Evolutionary conservation across 1,140 invertebrate species (phyloP).

Genomic region (Nasonia vitripennis): DNA sequence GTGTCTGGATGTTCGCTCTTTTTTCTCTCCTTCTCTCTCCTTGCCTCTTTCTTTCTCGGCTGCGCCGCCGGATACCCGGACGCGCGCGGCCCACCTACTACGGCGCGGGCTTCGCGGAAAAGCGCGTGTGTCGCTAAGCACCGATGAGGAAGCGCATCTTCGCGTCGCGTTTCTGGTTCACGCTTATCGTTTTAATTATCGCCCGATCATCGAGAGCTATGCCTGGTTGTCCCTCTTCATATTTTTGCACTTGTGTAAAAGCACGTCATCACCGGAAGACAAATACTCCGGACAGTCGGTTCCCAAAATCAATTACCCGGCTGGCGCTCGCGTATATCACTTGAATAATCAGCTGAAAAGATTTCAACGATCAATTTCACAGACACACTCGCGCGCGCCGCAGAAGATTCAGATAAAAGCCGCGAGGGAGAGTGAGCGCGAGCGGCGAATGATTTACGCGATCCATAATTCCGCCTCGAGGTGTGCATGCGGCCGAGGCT

Average conservation of each 20-base stretch:
- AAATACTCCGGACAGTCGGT: background rate
- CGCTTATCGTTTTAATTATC: background rate
- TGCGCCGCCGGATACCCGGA: background rate
- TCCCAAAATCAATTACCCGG: background rate
- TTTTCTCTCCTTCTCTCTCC: background rate
- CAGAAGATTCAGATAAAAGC: conserved; percentile 43
- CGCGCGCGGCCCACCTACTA: background rate
- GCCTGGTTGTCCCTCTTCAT: too few relatives aligned
- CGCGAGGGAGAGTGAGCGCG: too few relatives aligned
- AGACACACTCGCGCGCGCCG: background rate
- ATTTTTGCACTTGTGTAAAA: too few relatives aligned
- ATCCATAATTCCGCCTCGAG: conserved; percentile 39
- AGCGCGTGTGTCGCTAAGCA: too few relatives aligned
- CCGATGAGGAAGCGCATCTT: too few relatives aligned
- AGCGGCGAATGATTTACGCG: conserved; percentile 42
- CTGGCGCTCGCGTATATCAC: background rate
- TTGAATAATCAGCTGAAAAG: conserved; percentile 21
- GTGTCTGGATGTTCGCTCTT: background rate
- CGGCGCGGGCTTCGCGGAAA: background rate
- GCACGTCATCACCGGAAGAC: background rate
- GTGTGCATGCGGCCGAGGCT: background rate
- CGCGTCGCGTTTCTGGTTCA: too few relatives aligned
- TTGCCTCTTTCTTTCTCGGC: background rate
- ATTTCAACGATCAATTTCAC: conserved; percentile 31
- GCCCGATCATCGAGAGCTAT: too few relatives aligned